Evolutionary conservation across 2,888 invertebrate genomes (phyloP).

Genomic region (Rugalucina vietnamica): DNA sequence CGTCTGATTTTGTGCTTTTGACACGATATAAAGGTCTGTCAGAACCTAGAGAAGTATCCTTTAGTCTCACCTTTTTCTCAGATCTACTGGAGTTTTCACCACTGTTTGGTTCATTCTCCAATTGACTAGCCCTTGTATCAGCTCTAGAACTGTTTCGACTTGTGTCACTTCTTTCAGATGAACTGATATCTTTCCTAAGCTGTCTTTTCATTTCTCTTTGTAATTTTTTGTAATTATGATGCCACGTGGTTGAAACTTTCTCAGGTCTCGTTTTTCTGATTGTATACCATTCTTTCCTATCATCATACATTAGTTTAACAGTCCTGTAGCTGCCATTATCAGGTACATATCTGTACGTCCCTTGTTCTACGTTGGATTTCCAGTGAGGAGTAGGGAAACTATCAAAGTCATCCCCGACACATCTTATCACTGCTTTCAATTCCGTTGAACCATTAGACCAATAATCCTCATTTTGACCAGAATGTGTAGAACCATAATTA

Average conservation of each 20-base stretch:
- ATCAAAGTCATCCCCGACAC: slow-evolving; percentile 70
- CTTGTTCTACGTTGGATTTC: slow-evolving; percentile 79
- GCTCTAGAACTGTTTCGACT: slow-evolving; percentile 25
- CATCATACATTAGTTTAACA: slow-evolving; percentile 70
- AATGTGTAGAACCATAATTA: slow-evolving; percentile 39
- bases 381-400: slow-evolving; percentile 66
- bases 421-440: slow-evolving; percentile 60
- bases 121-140: slow-evolving; percentile 9
- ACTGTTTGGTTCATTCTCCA: slow-evolving; percentile 16
- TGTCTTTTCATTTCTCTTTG: slow-evolving; percentile 74
- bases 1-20: slow-evolving; percentile 62
- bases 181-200: slow-evolving; percentile 64
- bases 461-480: slow-evolving; percentile 48
- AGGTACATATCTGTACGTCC: slow-evolving; percentile 76
- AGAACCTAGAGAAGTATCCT: not conserved
- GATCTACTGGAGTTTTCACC: slow-evolving; percentile 39
- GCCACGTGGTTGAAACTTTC: slow-evolving; percentile 66
- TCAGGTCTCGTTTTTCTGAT: slow-evolving; percentile 63
- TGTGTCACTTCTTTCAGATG: slow-evolving; percentile 32
- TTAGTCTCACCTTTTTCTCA: not conserved
- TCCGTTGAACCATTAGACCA: slow-evolving; percentile 54
- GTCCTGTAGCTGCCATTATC: slow-evolving; percentile 77
- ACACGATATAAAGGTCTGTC: slow-evolving; percentile 21
- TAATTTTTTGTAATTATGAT: slow-evolving; percentile 65
- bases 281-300: slow-evolving; percentile 69